phyloP scores from a whole-genome alignment of 2,888 invertebrate species.

The Drosophila imparisetae region DNA sequence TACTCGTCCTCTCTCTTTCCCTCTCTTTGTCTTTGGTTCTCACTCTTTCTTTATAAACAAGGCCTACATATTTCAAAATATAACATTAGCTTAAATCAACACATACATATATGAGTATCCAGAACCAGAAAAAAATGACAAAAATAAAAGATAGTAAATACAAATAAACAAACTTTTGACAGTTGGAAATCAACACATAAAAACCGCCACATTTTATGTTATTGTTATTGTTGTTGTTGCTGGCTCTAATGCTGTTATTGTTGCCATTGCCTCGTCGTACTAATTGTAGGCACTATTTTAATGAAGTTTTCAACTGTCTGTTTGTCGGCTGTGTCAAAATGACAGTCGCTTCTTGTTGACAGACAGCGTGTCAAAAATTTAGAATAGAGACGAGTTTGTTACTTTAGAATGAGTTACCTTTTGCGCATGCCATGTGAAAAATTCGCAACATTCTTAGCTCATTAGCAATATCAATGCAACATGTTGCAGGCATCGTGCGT shows the following conservation, averaged over 20 bases:
- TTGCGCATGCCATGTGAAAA: not conserved
- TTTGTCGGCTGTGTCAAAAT: conserved; percentile 42
- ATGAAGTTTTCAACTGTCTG: conserved; percentile 67
- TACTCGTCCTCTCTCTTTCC: not conserved
- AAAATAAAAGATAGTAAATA: conserved; percentile 35
- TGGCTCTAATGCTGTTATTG: conserved; percentile 17
- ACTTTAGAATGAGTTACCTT: not conserved
- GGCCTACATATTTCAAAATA: conserved; percentile 19
- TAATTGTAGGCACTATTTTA: conserved; percentile 68
- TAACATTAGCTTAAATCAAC: conserved; percentile 67
- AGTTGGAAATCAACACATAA: conserved; percentile 60
- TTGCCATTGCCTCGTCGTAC: conserved; percentile 24
- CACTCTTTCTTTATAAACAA: not conserved
- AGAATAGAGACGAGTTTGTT: not conserved
- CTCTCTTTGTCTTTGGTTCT: not conserved
- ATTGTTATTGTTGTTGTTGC: conserved; percentile 12
- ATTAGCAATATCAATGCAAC: conserved; percentile 21
- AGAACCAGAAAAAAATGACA: conserved; percentile 33
- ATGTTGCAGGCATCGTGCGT: conserved; percentile 18
- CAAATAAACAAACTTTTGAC: conserved; percentile 69
- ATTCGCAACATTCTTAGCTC: not conserved
- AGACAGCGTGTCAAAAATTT: not conserved
- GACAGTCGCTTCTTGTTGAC: conserved; percentile 52
- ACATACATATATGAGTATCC: conserved; percentile 33
- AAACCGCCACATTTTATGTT: conserved; percentile 27